A percentile compares a stretch with the other conserved stretches of the same genome.
Conservation (phyloP, 2,888 invertebrate species). For the Proisotoma minuta region DNA sequence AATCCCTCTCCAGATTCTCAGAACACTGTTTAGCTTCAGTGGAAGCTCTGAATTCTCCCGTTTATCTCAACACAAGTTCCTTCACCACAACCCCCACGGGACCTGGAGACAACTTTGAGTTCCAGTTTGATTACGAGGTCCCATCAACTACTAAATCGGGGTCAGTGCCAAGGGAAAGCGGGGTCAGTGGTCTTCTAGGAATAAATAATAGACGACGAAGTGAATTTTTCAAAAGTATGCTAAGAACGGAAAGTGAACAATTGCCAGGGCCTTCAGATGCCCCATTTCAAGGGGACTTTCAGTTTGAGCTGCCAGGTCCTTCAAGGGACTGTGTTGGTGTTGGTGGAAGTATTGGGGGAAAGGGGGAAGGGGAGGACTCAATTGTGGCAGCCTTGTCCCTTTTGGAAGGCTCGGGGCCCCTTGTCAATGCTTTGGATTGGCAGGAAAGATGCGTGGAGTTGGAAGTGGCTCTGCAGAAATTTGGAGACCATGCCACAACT, state of each 20-base stretch:
- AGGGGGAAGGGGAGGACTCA: slow-evolving; percentile 25
- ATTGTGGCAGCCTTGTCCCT: slow-evolving; percentile 34
- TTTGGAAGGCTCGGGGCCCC: slow-evolving; percentile 34
- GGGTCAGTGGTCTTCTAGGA: neutral
- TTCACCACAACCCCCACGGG: slow-evolving; percentile 34
- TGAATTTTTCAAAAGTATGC: slow-evolving; percentile 12
- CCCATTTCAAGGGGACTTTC: slow-evolving; percentile 4
- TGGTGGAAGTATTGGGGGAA: slow-evolving; percentile 4
- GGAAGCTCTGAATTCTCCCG: slow-evolving; percentile 37
- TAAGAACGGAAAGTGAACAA: neutral
- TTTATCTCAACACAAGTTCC: slow-evolving; percentile 23
- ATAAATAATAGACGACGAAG: slow-evolving; percentile 3
- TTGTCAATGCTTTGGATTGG: slow-evolving; percentile 63
- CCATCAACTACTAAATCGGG: neutral
- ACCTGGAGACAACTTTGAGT: slow-evolving; percentile 34
- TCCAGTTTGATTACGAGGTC: slow-evolving; percentile 30
- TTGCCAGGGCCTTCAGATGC: neutral
- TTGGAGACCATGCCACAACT: slow-evolving; percentile 77
- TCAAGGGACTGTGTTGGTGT: neutral
- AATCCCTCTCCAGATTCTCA: slow-evolving; percentile 42
- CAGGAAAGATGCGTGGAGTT: slow-evolving; percentile 80
- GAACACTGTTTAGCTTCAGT: slow-evolving; percentile 42
- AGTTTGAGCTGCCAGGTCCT: neutral
- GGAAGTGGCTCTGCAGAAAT: slow-evolving; percentile 78
- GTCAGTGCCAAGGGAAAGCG: neutral